Base-by-base conservation (phyloP, 2,113 vertebrate species). In the Platichthys stellatus region DNA sequence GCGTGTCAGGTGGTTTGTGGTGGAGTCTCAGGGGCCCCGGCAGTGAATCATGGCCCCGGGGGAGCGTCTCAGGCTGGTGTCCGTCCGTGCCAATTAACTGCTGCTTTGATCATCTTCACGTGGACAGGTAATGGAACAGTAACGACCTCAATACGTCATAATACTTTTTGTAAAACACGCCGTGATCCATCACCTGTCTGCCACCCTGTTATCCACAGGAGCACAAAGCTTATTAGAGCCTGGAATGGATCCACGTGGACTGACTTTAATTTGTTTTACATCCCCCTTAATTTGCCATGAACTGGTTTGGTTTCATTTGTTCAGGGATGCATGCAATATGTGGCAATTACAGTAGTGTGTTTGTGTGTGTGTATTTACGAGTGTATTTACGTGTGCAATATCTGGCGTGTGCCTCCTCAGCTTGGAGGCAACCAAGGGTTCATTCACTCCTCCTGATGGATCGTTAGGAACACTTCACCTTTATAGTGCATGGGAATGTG, bases 391-490 rank as follows among this genome's bases (percentile, higher is more conserved):
- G 26, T 26, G 59, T 54, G 62, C 79, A 87, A 88, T 88, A 88
- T 88, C 85, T 73, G 63, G 73, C 51, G 20, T 72, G 65, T 21
- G 38, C 60, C 67, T 78, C 9, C 11, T 65, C 74, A 71, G 60
- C 73, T 77, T 58, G 80, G 77, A 81, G 84, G 63, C 71, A 78
- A 83, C 78, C 49, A 43, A 81, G 74, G 86, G 84, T 85, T 71
- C 73, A 74, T 77, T 82, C 80, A 58, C 66, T 67, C 17, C 49
- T 85, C 72, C 62, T 82, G 75, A 78, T 86, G 80, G 88, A 80
- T 79, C 80, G 38, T 78, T 84, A 77, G 23, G 4, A 85, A 77
- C 70, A 56, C 88, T 79, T 84, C 76, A 82, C 54, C 73, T 63
- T 43, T 49, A 76, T 72, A 58, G 74, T 72, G 13, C 21, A 47